A percentile compares a stretch with the other conserved stretches of the same genome.
Conservation (phyloP, 1,140 invertebrate genomes). For the Archivesica marissinica region DNA sequence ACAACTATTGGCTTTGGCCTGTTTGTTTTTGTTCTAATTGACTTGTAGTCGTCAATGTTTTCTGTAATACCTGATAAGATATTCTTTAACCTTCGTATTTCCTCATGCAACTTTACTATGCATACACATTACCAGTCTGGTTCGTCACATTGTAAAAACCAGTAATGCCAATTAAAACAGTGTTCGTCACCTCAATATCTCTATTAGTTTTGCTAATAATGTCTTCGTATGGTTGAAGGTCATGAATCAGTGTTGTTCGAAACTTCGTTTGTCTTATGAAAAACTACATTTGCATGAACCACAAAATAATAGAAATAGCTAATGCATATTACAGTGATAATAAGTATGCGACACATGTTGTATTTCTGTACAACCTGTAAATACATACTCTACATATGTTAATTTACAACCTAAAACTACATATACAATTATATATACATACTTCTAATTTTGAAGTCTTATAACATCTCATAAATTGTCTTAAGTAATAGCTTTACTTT, state of each 20-base stretch:
- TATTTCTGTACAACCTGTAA: not conserved
- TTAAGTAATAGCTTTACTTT: not conserved
- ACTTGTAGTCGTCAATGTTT: not conserved
- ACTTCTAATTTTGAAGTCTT: not conserved
- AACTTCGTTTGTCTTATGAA: conserved; percentile 34
- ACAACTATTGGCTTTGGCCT: conserved; percentile 22
- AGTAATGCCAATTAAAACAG: not conserved
- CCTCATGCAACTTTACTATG: not conserved
- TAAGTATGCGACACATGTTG: not conserved
- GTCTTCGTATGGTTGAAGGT: conserved; percentile 23
- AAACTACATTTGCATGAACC: conserved; percentile 30
- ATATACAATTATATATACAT: not conserved
- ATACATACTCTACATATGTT: not conserved
- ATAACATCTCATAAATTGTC: not conserved
- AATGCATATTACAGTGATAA: not conserved
- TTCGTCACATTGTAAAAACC: not conserved
- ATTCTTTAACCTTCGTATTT: not conserved
- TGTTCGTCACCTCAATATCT: not conserved
- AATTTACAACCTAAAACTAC: not conserved
- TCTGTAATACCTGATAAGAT: not conserved
- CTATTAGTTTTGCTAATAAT: not conserved
- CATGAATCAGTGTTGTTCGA: not conserved
- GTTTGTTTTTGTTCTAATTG: not conserved
- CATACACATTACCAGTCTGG: too few relatives aligned
- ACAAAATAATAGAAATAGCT: not conserved